Percentiles rank a stretch among this genome's conserved stretches.
Evolutionary conservation across 2,113 vertebrate species (phyloP).

Genomic region (Stegostoma tigrinum): DNA sequence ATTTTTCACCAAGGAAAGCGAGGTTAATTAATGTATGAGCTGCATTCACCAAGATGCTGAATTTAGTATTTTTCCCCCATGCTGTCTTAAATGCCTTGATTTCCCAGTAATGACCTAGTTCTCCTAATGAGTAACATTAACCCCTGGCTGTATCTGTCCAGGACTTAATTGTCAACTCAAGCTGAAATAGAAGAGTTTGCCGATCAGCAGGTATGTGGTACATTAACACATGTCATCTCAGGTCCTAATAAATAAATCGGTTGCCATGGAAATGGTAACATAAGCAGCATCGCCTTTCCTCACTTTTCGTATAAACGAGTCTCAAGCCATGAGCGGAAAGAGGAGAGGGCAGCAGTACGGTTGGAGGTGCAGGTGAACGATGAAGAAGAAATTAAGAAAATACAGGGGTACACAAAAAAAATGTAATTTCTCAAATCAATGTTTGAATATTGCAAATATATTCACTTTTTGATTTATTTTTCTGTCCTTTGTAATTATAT

Average conservation of each 20-base stretch:
- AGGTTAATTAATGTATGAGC: slow-evolving; percentile 99
- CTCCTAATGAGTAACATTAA: slow-evolving; percentile 99
- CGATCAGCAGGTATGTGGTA: slow-evolving; percentile 86
- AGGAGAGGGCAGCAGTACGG: not conserved
- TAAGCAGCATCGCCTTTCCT: slow-evolving; percentile 59
- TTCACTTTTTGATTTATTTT: not conserved
- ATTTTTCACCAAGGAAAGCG: slow-evolving; percentile 83
- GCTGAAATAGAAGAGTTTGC: slow-evolving; percentile 83
- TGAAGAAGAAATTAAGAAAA: not conserved
- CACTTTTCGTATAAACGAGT: not conserved
- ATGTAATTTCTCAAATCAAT: not conserved
- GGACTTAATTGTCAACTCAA: slow-evolving; percentile 98
- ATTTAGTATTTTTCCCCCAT: slow-evolving; percentile 80
- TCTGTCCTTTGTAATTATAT: not conserved
- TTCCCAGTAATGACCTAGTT: slow-evolving; percentile 99
- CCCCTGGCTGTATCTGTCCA: slow-evolving; percentile 99
- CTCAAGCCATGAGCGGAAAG: not conserved
- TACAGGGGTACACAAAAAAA: not conserved
- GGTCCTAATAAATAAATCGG: slow-evolving; percentile 81
- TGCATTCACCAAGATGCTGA: slow-evolving; percentile 84
- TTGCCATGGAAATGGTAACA: slow-evolving; percentile 73
- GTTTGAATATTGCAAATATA: not conserved
- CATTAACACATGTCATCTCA: slow-evolving; percentile 85
- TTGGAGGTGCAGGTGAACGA: not conserved
- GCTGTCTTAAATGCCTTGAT: slow-evolving; percentile 98